Evolutionary conservation across 2,113 vertebrate genomes (phyloP), one percentile per base, ranked within the genome.

Genomic region (Capra hircus): DNA sequence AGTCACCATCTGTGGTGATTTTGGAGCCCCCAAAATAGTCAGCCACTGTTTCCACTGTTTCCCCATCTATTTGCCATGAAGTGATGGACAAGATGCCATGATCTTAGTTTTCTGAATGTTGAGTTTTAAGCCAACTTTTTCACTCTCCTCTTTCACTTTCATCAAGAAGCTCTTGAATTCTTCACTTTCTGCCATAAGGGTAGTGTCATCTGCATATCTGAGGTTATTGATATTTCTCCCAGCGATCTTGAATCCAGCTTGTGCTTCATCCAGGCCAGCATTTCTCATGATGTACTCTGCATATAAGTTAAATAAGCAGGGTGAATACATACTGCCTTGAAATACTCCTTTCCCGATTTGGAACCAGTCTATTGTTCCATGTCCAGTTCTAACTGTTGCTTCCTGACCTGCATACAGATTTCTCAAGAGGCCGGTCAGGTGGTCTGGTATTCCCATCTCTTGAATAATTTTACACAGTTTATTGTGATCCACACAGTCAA

Each of bases 211-310:
- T 67, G 33, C 33, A 67, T n/a, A 67, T 67, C 33, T 67, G 62
- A n/a, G 33, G 33, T 67, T 5, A n/a, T 5, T 67, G 16, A 67
- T 67, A 67, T 67, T 67, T n/a, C 33, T 67, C 62, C 33, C 0
- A 0, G 62, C 0, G 0, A 19, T 67, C 33, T 67, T 67, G 62
- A 67, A 2, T n/a, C 33, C 62, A n/a, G 62, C 7, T 67, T 19
- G 33, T 67, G 33, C 16, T n/a, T 67, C 62, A 9, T n/a, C 33
- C 7, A 67, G 33, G 2, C 62, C 33, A 67, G 16, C 16, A 1
- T 64, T 67, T 67, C 62, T 67, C 16, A 19, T n/a, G 33, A 67
- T 67, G 33, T 67, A 21, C 64, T 67, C 33, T 19, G 64, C 16
- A 21, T 21, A 36, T 5, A 67, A 36, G 64, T 36, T 67, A 67